Conservation (phyloP, 2,888 invertebrate species). For the Mythimna impura region DNA sequence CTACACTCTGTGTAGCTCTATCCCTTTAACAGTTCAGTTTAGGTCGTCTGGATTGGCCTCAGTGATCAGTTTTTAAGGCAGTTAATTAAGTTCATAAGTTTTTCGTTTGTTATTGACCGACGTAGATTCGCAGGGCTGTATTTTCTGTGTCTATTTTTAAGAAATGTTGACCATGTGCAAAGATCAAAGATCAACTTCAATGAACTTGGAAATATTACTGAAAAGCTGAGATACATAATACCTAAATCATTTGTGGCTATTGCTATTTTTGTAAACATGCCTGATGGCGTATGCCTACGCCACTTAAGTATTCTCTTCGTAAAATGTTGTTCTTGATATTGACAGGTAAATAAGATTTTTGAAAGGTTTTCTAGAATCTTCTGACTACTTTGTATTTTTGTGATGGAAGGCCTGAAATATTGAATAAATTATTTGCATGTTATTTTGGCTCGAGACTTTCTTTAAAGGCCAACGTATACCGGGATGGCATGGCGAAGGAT, state of each 20-base stretch:
- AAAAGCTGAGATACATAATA: background rate
- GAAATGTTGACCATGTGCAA: background rate
- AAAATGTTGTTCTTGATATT: conserved; percentile 17
- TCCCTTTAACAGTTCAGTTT: too few species aligned
- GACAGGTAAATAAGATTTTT: conserved; percentile 1
- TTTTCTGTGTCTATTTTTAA: background rate
- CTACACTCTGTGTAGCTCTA: too few species aligned
- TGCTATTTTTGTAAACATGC: conserved; percentile 18
- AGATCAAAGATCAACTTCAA: background rate
- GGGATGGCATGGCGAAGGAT: too few species aligned
- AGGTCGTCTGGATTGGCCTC: too few species aligned
- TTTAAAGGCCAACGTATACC: background rate
- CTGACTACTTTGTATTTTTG: background rate
- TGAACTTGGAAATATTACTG: background rate
- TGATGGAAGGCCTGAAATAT: background rate
- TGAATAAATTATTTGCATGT: background rate
- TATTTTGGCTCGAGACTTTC: background rate
- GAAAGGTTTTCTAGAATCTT: background rate
- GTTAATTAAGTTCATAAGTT: too few species aligned
- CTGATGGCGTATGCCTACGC: conserved; percentile 1
- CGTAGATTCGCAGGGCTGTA: background rate
- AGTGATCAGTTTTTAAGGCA: too few species aligned
- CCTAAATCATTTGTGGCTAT: conserved; percentile 4
- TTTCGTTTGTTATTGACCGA: too few species aligned
- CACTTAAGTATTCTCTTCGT: conserved; percentile 23